phyloP scores from a whole-genome alignment of 2,888 invertebrate genomes.

The Cryptus viduatorius region DNA sequence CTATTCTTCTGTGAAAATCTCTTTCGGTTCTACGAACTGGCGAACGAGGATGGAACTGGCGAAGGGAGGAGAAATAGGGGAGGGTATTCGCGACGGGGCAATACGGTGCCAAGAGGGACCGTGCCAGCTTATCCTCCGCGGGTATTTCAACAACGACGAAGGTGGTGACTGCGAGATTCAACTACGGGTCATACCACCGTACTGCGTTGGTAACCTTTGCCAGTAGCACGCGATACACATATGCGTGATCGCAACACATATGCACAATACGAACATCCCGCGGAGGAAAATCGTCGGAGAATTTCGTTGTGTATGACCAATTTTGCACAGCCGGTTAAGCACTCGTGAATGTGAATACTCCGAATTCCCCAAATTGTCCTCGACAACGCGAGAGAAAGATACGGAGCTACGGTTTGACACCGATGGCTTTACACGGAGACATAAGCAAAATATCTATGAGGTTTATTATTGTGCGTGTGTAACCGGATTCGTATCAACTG shows the following conservation, averaged over 20 bases:
- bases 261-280: neutral
- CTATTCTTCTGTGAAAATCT: constrained; percentile 22
- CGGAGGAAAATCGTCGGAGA: neutral
- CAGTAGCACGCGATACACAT: constrained; percentile 3
- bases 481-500: constrained; percentile 18
- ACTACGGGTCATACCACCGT: constrained; percentile 6
- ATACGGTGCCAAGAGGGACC: constrained; percentile 29
- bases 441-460: constrained; percentile 26
- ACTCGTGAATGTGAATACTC: constrained; percentile 39
- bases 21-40: neutral
- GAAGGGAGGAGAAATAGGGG: neutral
- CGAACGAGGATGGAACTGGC: neutral
- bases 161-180: constrained; percentile 32
- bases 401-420: constrained; percentile 36
- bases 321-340: constrained; percentile 45
- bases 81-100: neutral
- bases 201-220: constrained; percentile 18
- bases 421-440: constrained; percentile 14
- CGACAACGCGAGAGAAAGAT: constrained; percentile 32
- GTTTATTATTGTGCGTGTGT: constrained; percentile 39
- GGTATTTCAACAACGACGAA: constrained; percentile 37
- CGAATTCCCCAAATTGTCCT: constrained; percentile 19
- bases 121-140: constrained; percentile 38
- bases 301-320: constrained; percentile 36
- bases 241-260: neutral